These are phyloP conservation scores for Sabellastarte sp. DNA, from an alignment of 2,888 invertebrate species.

Conservation along the genomic window DNA sequence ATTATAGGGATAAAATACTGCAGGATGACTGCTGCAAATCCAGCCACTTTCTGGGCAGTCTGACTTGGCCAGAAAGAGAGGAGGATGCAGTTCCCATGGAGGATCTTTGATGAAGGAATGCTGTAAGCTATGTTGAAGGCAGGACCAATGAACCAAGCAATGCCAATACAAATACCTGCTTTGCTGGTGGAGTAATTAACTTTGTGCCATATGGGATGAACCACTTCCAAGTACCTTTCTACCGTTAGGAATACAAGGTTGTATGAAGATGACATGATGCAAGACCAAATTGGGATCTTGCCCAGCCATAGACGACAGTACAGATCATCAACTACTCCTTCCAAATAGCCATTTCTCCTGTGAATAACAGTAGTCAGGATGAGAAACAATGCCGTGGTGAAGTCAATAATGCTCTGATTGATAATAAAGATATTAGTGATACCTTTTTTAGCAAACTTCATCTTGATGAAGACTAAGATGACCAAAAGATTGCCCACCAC, in stretches of 20 bases:
- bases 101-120: slow-evolving; percentile 9
- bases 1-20: slow-evolving; percentile 23
- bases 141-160: slow-evolving; percentile 9
- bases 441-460: too few relatives aligned
- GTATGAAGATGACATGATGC: background rate
- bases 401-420: too few relatives aligned
- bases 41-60: slow-evolving; percentile 5
- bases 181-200: background rate
- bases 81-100: slow-evolving; percentile 19
- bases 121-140: slow-evolving; percentile 11
- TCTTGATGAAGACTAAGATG: too few relatives aligned
- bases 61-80: slow-evolving; percentile 18
- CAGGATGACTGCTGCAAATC: slow-evolving; percentile 18
- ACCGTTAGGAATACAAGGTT: background rate
- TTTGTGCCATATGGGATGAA: background rate
- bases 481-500: too few relatives aligned
- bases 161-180: background rate
- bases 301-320: background rate
- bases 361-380: too few relatives aligned
- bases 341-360: too few relatives aligned
- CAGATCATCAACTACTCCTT: background rate
- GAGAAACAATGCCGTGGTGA: too few relatives aligned
- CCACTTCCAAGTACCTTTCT: background rate
- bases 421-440: too few relatives aligned
- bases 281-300: background rate